phyloP scores from a whole-genome alignment of 2,113 vertebrate species.

The Peucedramus taeniatus region DNA sequence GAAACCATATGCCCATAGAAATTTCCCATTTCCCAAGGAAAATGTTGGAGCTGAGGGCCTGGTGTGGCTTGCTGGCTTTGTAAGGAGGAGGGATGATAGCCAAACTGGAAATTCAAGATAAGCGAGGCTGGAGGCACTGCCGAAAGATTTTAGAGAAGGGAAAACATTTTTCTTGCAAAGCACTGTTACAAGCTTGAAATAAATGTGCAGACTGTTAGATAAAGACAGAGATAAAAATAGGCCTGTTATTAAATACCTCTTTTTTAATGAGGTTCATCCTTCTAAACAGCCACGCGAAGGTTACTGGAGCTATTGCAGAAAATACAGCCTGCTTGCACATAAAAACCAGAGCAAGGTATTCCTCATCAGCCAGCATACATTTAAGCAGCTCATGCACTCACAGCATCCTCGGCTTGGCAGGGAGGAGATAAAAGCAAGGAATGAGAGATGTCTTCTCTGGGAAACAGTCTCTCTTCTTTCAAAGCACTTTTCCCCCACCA shows the following conservation, averaged over 20 bases:
- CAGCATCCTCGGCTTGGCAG: background rate
- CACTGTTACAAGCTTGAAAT: constrained; percentile 30
- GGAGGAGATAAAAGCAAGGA: background rate
- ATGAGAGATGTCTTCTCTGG: background rate
- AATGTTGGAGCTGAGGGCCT: background rate
- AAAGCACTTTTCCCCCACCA: background rate
- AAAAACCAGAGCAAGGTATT: background rate
- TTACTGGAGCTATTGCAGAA: constrained; percentile 31
- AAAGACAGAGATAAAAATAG: constrained; percentile 58
- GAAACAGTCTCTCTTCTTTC: background rate
- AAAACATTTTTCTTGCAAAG: constrained; percentile 36
- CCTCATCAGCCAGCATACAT: background rate
- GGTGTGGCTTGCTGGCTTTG: background rate
- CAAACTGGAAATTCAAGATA: background rate
- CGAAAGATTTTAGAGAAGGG: background rate
- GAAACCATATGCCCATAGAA: background rate
- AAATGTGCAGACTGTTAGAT: constrained; percentile 25
- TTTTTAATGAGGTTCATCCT: constrained; percentile 53
- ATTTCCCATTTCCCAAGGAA: background rate
- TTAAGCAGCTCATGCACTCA: background rate
- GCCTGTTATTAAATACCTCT: constrained; percentile 49
- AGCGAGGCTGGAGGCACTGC: background rate
- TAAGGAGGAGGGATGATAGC: background rate
- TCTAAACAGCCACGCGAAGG: constrained; percentile 5
- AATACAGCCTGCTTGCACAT: background rate